Percentiles rank a stretch among this genome's conserved stretches.
Conservation (phyloP, 2,797 vertebrate species). For the Falco columbarius region DNA sequence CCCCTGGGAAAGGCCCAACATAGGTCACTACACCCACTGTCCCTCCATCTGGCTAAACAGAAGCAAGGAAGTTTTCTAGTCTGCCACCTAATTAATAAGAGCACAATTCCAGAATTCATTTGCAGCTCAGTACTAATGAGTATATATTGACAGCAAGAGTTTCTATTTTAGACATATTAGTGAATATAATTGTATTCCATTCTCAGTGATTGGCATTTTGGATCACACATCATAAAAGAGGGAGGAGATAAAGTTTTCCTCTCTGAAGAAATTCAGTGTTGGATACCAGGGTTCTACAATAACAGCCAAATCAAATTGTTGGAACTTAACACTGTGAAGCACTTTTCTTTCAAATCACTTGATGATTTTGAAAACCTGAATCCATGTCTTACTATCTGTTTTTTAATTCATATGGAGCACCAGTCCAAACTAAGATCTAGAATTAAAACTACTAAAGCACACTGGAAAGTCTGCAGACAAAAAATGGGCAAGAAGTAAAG, state of each 20-base stretch:
- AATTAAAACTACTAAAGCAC: slow-evolving; percentile 2
- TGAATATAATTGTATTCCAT: slow-evolving; percentile 73
- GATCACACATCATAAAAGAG: slow-evolving; percentile 66
- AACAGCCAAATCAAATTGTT: slow-evolving; percentile 50
- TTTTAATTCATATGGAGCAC: slow-evolving; percentile 53
- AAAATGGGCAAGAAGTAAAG: neutral
- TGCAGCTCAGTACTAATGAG: slow-evolving; percentile 73
- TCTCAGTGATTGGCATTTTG: slow-evolving; percentile 74
- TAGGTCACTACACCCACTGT: slow-evolving; percentile 38
- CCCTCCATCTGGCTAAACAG: slow-evolving; percentile 61
- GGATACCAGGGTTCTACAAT: slow-evolving; percentile 46
- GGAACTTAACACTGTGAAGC: slow-evolving; percentile 56
- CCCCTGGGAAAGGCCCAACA: slow-evolving; percentile 46
- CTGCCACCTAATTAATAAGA: slow-evolving; percentile 77
- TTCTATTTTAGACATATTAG: slow-evolving; percentile 77
- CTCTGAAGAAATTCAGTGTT: slow-evolving; percentile 60
- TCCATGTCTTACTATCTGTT: slow-evolving; percentile 13
- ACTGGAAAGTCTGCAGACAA: neutral
- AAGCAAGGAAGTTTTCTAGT: slow-evolving; percentile 56
- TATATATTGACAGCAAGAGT: slow-evolving; percentile 71
- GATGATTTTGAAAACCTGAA: slow-evolving; percentile 57
- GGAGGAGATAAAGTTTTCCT: slow-evolving; percentile 65
- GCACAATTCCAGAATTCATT: slow-evolving; percentile 76
- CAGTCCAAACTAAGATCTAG: slow-evolving; percentile 29
- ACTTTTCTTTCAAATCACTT: slow-evolving; percentile 51